These are phyloP conservation scores for Erinaceus europaeus DNA, from an alignment of 2,113 vertebrate species.

Conservation along the genomic window DNA sequence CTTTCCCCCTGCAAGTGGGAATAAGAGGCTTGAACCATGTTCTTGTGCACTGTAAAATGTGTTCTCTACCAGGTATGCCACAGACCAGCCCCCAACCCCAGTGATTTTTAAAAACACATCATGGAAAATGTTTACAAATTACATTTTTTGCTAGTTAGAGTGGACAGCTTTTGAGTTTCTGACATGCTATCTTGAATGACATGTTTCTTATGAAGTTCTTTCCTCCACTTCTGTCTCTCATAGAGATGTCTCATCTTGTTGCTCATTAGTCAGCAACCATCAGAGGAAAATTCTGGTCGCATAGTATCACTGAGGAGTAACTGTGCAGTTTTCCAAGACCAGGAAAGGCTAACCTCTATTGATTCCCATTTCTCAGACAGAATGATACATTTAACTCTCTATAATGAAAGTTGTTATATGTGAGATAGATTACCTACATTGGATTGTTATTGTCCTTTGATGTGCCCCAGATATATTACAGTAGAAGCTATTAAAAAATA, in stretches of 20 bases:
- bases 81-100: no score
- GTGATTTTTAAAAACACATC: slow-evolving; percentile 44
- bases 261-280: slow-evolving; percentile 71
- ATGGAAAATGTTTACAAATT: slow-evolving; percentile 43
- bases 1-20: no score
- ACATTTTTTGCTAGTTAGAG: background rate
- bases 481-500: slow-evolving; percentile 79
- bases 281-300: slow-evolving; percentile 70
- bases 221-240: slow-evolving; percentile 68
- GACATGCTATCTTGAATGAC: slow-evolving; percentile 52
- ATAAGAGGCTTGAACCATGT: no score
- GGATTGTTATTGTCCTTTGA: slow-evolving; percentile 75
- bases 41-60: no score
- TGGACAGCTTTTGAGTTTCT: slow-evolving; percentile 48
- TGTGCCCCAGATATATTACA: slow-evolving; percentile 72
- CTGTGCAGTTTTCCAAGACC: slow-evolving; percentile 56
- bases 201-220: no score
- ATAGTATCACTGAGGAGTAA: slow-evolving; percentile 38
- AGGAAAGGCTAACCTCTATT: slow-evolving; percentile 52
- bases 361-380: slow-evolving; percentile 76
- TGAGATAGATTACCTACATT: slow-evolving; percentile 73
- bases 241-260: slow-evolving; percentile 74
- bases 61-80: no score
- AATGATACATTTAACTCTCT: slow-evolving; percentile 72
- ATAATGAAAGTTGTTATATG: slow-evolving; percentile 79